Evolutionary conservation across 2,113 vertebrate species (phyloP).

Genomic region (Pimephales promelas): DNA sequence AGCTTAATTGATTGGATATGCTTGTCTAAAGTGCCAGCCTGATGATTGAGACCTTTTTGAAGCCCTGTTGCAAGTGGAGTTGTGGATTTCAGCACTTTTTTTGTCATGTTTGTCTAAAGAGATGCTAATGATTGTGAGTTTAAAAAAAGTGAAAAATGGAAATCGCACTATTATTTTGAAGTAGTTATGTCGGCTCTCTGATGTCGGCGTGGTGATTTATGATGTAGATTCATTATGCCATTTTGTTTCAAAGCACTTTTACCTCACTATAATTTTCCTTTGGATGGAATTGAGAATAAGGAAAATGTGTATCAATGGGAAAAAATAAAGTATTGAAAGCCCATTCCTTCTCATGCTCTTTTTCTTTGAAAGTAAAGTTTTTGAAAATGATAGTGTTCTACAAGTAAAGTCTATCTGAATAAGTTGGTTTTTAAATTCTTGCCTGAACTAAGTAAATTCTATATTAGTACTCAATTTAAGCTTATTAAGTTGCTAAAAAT

Average conservation of each 20-base stretch:
- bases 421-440: too few species aligned
- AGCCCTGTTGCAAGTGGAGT: slow-evolving; percentile 53
- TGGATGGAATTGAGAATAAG: slow-evolving; percentile 73
- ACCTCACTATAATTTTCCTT: slow-evolving; percentile 76
- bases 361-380: slow-evolving; percentile 19
- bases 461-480: too few species aligned
- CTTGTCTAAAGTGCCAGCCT: slow-evolving; percentile 36
- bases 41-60: slow-evolving; percentile 27
- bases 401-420: too few species aligned
- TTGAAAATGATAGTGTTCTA: not conserved
- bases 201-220: slow-evolving; percentile 69
- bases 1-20: slow-evolving; percentile 15
- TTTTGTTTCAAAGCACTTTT: slow-evolving; percentile 80
- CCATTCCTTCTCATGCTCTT: not conserved
- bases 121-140: slow-evolving; percentile 63
- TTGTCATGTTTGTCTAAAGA: slow-evolving; percentile 57
- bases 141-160: slow-evolving; percentile 53
- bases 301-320: slow-evolving; percentile 76
- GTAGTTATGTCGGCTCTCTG: slow-evolving; percentile 54
- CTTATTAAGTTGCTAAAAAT: too few species aligned
- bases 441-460: too few species aligned
- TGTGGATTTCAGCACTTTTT: slow-evolving; percentile 61
- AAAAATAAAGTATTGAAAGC: slow-evolving; percentile 68
- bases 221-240: slow-evolving; percentile 61
- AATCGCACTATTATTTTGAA: slow-evolving; percentile 70